phyloP scores from a whole-genome alignment of 2,797 vertebrate genomes.

The Lacerta viridis region DNA sequence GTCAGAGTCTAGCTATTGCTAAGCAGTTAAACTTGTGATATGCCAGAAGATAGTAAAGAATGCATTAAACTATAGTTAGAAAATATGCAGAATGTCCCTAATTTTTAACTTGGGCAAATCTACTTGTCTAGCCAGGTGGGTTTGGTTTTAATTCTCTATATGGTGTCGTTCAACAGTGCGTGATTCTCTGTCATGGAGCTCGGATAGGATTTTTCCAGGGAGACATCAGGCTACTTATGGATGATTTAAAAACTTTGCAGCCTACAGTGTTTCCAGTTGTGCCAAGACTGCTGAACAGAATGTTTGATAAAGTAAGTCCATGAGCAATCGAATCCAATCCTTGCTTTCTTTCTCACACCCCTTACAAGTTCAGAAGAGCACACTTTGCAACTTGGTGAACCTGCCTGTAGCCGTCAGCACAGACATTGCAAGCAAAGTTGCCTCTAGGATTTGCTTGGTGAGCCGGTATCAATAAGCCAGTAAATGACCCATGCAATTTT shows the following conservation, averaged over 20 bases:
- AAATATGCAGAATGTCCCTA: not conserved
- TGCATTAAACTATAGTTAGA: not conserved
- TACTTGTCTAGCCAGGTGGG: not conserved
- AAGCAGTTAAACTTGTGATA: not conserved
- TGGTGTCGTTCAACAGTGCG: conserved; percentile 79
- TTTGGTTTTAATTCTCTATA: not conserved
- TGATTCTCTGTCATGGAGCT: conserved; percentile 92
- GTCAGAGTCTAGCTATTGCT: not conserved
- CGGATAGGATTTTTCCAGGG: conserved; percentile 98
- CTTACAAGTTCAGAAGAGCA: not conserved
- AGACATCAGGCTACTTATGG: conserved; percentile 96
- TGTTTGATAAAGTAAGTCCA: conserved; percentile 93
- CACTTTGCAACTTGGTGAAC: not conserved
- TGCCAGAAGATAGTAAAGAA: not conserved
- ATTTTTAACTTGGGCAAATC: not conserved
- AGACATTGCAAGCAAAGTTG: not conserved
- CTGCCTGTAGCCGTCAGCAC: not conserved
- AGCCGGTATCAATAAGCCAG: not conserved
- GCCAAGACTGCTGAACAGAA: conserved; percentile 95
- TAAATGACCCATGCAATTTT: not conserved
- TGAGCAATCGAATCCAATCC: not conserved
- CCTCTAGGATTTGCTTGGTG: not conserved
- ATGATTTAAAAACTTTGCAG: conserved; percentile 92
- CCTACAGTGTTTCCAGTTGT: conserved; percentile 97
- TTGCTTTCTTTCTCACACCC: not conserved